Conservation (phyloP, 2,888 invertebrate species). For the Gerris lacustris region DNA sequence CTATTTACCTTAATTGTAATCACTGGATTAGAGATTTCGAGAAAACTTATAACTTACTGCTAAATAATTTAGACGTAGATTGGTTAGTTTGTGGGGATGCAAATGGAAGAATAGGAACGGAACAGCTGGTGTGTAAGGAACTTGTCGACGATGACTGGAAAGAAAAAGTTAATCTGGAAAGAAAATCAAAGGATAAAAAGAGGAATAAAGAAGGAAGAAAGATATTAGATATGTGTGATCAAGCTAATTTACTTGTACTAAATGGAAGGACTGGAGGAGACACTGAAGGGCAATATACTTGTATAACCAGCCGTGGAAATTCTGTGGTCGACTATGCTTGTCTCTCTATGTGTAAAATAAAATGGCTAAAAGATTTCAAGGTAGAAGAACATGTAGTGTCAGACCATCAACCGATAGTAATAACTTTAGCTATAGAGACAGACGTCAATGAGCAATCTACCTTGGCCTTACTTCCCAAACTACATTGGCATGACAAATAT, state of each 20-base stretch:
- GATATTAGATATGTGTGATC: conserved; percentile 3
- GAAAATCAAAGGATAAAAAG: not conserved
- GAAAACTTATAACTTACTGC: not conserved
- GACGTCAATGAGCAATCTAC: not conserved
- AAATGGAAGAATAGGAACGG: not conserved
- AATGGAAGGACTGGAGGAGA: conserved; percentile 12
- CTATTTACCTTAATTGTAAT: not conserved
- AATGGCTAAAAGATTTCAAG: conserved; percentile 3
- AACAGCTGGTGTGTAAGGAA: not conserved
- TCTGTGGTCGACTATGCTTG: conserved; percentile 12
- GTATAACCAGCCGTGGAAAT: not conserved
- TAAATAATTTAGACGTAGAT: not conserved
- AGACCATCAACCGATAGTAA: conserved; percentile 10
- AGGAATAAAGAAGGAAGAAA: conserved; percentile 6
- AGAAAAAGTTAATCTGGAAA: not conserved
- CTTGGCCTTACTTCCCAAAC: not conserved
- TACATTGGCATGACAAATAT: not conserved
- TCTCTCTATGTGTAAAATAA: not conserved
- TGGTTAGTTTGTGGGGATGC: not conserved
- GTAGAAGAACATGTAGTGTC: conserved; percentile 8
- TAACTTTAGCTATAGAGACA: not conserved
- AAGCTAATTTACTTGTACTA: not conserved
- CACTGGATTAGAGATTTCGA: not conserved
- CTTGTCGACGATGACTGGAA: not conserved
- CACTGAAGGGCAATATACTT: conserved; percentile 5